These are phyloP conservation scores for Hyalella azteca DNA, from an alignment of 2,888 invertebrate species.

Conservation along the genomic window DNA sequence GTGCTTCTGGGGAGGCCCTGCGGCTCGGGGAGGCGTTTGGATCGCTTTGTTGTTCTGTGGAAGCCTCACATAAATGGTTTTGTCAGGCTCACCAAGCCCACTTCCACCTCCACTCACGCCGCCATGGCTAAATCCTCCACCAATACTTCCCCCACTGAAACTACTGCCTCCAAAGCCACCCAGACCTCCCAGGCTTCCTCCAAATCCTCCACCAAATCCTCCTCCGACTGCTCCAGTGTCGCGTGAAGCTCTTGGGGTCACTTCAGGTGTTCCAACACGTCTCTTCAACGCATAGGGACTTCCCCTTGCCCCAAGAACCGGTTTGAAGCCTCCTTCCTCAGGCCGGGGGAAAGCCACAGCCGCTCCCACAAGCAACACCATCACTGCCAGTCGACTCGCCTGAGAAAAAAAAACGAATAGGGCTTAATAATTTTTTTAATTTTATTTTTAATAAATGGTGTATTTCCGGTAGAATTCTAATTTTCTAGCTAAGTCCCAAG, in stretches of 20 bases:
- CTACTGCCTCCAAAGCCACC: neutral
- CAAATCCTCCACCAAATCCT: neutral
- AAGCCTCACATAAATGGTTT: slow-evolving; percentile 89
- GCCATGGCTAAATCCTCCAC: neutral
- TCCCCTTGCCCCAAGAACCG: slow-evolving; percentile 38
- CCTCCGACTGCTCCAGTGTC: neutral
- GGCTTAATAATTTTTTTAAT: neutral
- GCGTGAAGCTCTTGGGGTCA: neutral
- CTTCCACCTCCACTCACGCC: neutral
- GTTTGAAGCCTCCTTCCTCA: slow-evolving; percentile 33
- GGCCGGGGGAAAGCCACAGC: slow-evolving; percentile 3
- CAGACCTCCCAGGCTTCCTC: neutral
- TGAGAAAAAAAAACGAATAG: neutral
- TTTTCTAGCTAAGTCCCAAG: no score
- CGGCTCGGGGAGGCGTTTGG: slow-evolving; percentile 70
- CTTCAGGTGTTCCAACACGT: neutral
- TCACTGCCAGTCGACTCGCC: slow-evolving; percentile 14
- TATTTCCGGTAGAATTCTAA: no score
- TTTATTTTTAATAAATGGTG: no score
- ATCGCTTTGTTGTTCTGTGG: slow-evolving; percentile 75
- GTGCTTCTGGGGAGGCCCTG: slow-evolving; percentile 82
- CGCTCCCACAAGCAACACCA: neutral
- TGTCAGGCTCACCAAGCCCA: slow-evolving; percentile 62
- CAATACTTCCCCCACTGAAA: neutral
- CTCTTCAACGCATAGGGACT: neutral